These are phyloP conservation scores for Trichonephila clavipes DNA, from an alignment of 1,140 invertebrate genomes.

Conservation along the genomic window DNA sequence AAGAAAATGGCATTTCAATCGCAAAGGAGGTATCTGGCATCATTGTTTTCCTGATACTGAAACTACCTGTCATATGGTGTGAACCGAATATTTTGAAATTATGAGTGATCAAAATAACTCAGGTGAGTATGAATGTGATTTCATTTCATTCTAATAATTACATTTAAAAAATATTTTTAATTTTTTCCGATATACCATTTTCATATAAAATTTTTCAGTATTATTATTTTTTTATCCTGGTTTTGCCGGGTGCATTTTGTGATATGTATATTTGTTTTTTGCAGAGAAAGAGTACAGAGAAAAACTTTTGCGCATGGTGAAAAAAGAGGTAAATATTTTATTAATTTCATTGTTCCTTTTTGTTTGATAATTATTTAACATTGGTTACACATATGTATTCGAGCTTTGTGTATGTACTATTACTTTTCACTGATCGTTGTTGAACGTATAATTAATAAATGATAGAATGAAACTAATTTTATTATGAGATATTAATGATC, in stretches of 20 bases:
- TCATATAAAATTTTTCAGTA: background rate
- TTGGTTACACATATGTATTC: background rate
- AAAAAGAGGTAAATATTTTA: slow-evolving; percentile 86
- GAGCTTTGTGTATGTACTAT: background rate
- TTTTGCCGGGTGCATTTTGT: background rate
- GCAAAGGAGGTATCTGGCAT: background rate
- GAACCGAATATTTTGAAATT: slow-evolving; percentile 37
- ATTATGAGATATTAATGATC: no score
- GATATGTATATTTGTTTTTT: slow-evolving; percentile 77
- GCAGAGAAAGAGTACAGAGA: slow-evolving; percentile 84
- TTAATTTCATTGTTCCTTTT: background rate
- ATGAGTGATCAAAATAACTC: slow-evolving; percentile 55
- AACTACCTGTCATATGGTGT: slow-evolving; percentile 54
- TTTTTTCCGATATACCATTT: background rate
- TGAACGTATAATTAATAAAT: no score
- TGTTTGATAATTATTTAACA: background rate
- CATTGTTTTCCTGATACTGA: background rate
- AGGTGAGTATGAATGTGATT: background rate
- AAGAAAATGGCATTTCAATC: no score
- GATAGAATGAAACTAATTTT: no score
- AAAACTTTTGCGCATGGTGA: slow-evolving; percentile 88
- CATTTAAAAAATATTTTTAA: background rate
- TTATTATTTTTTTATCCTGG: background rate
- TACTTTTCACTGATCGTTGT: no score
- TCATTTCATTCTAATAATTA: background rate